Evolutionary conservation across 2,797 vertebrate species (phyloP).

Genomic region (Loris lydekkerianus): DNA sequence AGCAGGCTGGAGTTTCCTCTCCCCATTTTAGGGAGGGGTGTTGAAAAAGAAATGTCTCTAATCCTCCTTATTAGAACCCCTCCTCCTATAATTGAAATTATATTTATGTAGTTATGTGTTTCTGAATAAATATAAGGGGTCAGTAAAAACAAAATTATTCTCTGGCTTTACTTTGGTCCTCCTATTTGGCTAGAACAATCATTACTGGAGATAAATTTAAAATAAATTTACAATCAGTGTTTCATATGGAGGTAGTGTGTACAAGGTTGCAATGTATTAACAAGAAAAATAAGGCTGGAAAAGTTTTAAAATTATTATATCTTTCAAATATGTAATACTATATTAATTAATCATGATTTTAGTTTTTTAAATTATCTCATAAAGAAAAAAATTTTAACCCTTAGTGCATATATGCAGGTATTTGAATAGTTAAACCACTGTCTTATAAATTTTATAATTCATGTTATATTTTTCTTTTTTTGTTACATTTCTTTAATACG

Average conservation of each 20-base stretch:
- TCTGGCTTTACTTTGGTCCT: not conserved
- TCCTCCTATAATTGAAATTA: not conserved
- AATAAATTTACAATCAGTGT: not conserved
- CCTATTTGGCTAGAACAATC: not conserved
- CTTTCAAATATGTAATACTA: not conserved
- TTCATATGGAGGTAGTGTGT: not conserved
- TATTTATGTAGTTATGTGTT: constrained; percentile 24
- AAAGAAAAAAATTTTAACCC: not conserved
- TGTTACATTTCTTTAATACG: too few relatives aligned
- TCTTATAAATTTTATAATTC: not conserved
- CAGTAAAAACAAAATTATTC: not conserved
- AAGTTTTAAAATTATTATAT: not conserved
- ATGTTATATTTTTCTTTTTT: not conserved
- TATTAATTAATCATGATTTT: not conserved
- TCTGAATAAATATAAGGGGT: not conserved
- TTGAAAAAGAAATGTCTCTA: too few relatives aligned
- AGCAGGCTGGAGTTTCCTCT: too few relatives aligned
- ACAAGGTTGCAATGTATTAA: not conserved
- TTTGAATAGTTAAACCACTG: constrained; percentile 46
- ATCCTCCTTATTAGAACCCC: too few relatives aligned
- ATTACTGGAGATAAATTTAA: not conserved
- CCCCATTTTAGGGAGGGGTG: too few relatives aligned
- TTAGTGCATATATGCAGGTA: not conserved
- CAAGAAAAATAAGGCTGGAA: not conserved
- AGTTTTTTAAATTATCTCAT: not conserved